A percentile compares a stretch with the other conserved stretches of the same genome.
These are phyloP conservation scores for Callitettix versicolor DNA, from an alignment of 1,140 invertebrate species.

Conservation along the genomic window DNA sequence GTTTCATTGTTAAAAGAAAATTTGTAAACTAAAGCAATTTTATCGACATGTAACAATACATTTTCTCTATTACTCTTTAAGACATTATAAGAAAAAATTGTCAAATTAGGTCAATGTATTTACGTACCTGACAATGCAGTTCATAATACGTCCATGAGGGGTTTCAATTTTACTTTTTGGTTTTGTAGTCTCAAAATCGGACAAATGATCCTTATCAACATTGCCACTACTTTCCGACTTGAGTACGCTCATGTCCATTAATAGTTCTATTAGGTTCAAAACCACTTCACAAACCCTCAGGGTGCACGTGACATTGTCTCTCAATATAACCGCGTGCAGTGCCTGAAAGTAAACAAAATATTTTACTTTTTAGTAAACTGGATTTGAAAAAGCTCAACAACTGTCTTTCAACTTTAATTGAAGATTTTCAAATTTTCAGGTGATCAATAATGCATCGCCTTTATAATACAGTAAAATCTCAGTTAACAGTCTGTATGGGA, in stretches of 20 bases:
- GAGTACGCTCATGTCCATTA: slow-evolving; percentile 79
- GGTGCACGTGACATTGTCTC: slow-evolving; percentile 64
- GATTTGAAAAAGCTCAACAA: not conserved
- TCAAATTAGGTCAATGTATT: no score
- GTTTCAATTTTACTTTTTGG: slow-evolving; percentile 2
- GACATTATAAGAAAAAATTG: no score
- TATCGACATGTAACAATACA: no score
- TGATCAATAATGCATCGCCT: no score
- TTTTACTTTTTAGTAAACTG: no score
- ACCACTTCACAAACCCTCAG: slow-evolving; percentile 81
- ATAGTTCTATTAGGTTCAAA: slow-evolving; percentile 75
- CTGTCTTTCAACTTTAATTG: slow-evolving; percentile 6
- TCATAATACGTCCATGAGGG: slow-evolving; percentile 9
- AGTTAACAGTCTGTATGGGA: no score
- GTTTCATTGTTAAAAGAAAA: no score
- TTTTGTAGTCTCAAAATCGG: not conserved
- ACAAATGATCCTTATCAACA: no score
- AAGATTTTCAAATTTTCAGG: not conserved
- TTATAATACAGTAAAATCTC: no score
- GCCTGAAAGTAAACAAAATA: slow-evolving; percentile 43
- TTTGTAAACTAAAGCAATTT: no score
- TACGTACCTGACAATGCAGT: slow-evolving; percentile 12
- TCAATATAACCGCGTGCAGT: slow-evolving; percentile 70
- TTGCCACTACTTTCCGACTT: slow-evolving; percentile 34
- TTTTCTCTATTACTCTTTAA: no score